A percentile compares a stretch with the other conserved stretches of the same genome.
Conservation (phyloP, 1,140 invertebrate genomes). For the Sinonovacula constricta region DNA sequence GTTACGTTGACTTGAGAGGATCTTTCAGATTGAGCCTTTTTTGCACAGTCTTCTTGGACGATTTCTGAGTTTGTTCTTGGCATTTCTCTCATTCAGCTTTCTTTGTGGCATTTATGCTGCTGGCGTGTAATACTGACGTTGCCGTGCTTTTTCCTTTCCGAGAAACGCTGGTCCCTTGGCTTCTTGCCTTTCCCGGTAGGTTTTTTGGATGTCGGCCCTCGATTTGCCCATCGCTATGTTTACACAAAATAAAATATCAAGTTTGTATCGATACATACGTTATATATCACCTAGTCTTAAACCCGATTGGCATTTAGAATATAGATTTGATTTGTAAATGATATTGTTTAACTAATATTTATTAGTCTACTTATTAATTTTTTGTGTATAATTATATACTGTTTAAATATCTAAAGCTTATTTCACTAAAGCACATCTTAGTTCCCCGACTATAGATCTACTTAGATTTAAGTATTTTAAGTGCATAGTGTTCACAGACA, state of each 20-base stretch:
- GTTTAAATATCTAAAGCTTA: background rate
- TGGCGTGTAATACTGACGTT: slow-evolving; percentile 9
- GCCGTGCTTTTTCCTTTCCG: slow-evolving; percentile 15
- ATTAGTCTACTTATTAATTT: no score
- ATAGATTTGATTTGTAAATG: background rate
- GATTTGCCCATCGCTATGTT: slow-evolving; percentile 19
- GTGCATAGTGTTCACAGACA: no score
- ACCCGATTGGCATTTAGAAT: background rate
- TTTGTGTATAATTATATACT: background rate
- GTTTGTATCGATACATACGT: background rate
- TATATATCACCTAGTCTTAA: background rate
- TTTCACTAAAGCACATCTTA: background rate
- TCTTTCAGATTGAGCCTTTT: background rate
- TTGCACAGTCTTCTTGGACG: slow-evolving; percentile 13
- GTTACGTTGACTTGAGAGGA: background rate
- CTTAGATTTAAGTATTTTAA: no score
- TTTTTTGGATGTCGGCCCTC: slow-evolving; percentile 31
- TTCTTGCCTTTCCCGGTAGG: slow-evolving; percentile 26
- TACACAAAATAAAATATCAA: background rate
- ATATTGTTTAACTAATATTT: background rate
- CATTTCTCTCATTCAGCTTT: background rate
- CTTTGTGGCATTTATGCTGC: slow-evolving; percentile 1
- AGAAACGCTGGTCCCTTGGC: slow-evolving; percentile 18
- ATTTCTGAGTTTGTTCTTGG: slow-evolving; percentile 27
- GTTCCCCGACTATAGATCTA: background rate